Conservation (phyloP, 2,113 vertebrate genomes). For the Stictonetta naevosa region DNA sequence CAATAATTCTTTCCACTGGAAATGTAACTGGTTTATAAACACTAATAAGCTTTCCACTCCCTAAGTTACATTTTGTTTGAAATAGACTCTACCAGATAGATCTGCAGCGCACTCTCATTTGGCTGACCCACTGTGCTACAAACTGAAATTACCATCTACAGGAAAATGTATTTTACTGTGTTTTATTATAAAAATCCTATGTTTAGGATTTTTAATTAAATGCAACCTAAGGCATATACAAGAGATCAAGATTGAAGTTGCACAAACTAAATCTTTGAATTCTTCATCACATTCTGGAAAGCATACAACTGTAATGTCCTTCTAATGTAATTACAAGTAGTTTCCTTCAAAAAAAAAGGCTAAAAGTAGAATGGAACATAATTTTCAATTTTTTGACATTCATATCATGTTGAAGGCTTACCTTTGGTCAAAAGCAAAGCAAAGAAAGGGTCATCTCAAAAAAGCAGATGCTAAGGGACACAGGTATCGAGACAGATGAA, state of each 20-base stretch:
- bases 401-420: not conserved
- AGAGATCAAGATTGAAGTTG: not conserved
- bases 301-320: not conserved
- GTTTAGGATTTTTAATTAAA: not conserved
- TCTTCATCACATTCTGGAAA: not conserved
- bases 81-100: not conserved
- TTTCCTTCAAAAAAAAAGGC: not conserved
- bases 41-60: not conserved
- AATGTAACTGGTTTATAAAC: constrained; percentile 1
- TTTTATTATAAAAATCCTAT: not conserved
- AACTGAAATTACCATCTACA: not conserved
- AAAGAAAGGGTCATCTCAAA: not conserved
- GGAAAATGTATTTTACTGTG: not conserved
- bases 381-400: not conserved
- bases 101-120: fast-evolving
- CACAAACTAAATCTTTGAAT: not conserved
- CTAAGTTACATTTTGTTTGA: not conserved
- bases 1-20: not conserved
- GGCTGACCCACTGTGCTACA: not conserved
- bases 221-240: not conserved
- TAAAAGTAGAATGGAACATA: not conserved
- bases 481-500: not conserved
- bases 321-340: not conserved
- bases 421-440: not conserved
- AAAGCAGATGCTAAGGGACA: not conserved